A percentile compares a stretch with the other conserved stretches of the same genome.
Evolutionary conservation across 2,888 invertebrate species (phyloP).

Genomic region (Calameuta filiformis): DNA sequence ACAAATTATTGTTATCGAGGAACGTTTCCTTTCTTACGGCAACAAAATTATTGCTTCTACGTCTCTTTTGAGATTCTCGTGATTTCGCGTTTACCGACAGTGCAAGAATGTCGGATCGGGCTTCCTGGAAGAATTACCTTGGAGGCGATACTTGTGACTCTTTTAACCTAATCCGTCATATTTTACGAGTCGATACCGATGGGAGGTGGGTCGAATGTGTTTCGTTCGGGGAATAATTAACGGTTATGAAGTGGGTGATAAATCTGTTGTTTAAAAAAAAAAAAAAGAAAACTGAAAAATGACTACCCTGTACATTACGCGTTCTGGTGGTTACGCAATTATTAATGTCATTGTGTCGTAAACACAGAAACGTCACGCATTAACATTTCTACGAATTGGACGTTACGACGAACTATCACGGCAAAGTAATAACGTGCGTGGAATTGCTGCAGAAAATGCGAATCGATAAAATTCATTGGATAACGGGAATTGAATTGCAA

Average conservation of each 20-base stretch:
- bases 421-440: background rate
- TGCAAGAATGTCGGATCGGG: background rate
- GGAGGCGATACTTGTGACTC: background rate
- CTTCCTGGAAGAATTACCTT: background rate
- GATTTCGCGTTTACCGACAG: background rate
- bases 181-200: background rate
- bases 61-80: background rate
- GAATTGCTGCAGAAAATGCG: background rate
- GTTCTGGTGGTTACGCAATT: background rate
- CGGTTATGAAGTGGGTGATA: background rate
- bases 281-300: background rate
- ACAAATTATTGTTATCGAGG: conserved; percentile 1
- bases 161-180: background rate
- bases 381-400: background rate
- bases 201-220: background rate
- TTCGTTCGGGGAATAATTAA: background rate
- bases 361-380: background rate
- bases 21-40: background rate
- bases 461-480: background rate
- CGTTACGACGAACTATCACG: background rate
- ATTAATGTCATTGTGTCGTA: background rate
- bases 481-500: background rate
- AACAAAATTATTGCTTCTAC: background rate
- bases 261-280: background rate
- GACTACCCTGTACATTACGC: background rate